These are phyloP conservation scores for Oscheius sp. DNA, from an alignment of 2,888 invertebrate genomes.

Conservation along the genomic window DNA sequence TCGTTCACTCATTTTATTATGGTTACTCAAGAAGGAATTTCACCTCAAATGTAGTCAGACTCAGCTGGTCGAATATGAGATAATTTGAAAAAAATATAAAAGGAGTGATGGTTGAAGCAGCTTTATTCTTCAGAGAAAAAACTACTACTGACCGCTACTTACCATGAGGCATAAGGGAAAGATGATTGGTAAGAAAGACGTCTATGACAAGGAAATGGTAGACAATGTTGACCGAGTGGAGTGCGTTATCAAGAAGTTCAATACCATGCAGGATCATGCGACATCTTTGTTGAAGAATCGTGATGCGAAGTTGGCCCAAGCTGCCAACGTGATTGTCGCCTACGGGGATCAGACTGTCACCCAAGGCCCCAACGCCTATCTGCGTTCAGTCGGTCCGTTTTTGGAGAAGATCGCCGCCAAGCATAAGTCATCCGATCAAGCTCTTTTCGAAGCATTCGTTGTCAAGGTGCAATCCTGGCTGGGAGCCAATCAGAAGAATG, in stretches of 20 bases:
- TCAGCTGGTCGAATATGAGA: too few relatives aligned
- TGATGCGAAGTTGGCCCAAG: background rate
- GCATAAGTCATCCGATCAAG: background rate
- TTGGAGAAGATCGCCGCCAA: background rate
- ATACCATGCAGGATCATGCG: background rate
- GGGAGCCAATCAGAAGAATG: background rate
- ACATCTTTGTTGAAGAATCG: background rate
- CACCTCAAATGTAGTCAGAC: too few relatives aligned
- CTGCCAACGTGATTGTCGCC: background rate
- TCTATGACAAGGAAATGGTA: background rate
- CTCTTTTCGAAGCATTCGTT: background rate
- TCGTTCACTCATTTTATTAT: too few relatives aligned
- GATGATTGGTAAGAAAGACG: background rate
- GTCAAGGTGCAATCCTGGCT: background rate
- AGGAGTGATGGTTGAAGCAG: too few relatives aligned
- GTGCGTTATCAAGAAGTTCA: background rate
- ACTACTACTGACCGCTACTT: background rate
- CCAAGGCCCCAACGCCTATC: background rate
- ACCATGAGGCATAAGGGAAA: background rate
- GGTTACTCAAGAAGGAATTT: too few relatives aligned
- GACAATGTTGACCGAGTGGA: background rate
- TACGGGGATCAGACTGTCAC: background rate
- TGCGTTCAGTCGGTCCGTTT: too few relatives aligned
- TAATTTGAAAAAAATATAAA: too few relatives aligned
- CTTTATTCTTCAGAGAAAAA: too few relatives aligned